Conservation (phyloP, 2,888 invertebrate genomes). For the Ochropleura plecta region DNA sequence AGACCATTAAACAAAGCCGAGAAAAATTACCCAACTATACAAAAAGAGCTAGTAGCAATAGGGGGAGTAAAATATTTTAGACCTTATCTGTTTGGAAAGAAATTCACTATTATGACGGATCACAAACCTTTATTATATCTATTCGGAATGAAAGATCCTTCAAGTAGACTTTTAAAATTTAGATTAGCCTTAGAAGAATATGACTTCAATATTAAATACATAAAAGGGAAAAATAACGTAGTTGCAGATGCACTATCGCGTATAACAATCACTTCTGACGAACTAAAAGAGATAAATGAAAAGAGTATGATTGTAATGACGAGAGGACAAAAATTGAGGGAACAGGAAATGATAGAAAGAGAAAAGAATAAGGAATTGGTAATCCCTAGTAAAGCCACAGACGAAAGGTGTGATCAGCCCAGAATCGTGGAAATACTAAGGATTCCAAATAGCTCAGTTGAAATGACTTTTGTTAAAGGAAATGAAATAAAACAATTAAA, state of each 20-base stretch:
- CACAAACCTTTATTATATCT: too few species aligned
- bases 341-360: slow-evolving; percentile 2
- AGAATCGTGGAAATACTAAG: too few species aligned
- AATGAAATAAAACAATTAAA: too few species aligned
- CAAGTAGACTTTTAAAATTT: slow-evolving; percentile 7
- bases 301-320: background rate
- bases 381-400: slow-evolving; percentile 1
- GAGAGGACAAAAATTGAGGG: slow-evolving; percentile 8
- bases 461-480: too few species aligned
- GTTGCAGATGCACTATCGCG: background rate
- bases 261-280: background rate
- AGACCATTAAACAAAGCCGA: too few species aligned
- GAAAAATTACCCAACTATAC: too few species aligned
- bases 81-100: too few species aligned
- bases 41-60: too few species aligned
- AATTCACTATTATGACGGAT: too few species aligned
- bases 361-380: background rate
- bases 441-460: too few species aligned
- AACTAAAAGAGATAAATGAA: slow-evolving; percentile 3
- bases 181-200: background rate
- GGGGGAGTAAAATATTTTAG: too few species aligned
- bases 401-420: slow-evolving; percentile 6
- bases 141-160: background rate
- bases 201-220: background rate
- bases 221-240: slow-evolving; percentile 3